Base-by-base conservation (phyloP, 2,888 invertebrate species). In the Ectemnius cavifrons region DNA sequence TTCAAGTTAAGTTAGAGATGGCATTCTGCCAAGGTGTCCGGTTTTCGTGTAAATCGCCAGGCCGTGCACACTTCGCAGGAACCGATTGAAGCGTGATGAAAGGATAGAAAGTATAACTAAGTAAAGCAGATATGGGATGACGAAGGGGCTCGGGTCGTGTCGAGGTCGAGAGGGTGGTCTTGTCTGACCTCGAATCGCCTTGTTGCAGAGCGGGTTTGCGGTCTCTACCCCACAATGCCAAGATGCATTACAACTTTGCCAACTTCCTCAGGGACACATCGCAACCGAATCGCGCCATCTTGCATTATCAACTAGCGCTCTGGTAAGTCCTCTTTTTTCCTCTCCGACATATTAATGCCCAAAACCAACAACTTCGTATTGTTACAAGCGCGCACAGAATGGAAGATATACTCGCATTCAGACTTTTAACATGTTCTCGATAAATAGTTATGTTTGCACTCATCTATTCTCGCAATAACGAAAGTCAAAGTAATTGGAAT, bases 241-340 rank as follows among this genome's bases (percentile, higher is more conserved):
- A 97, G 92, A 94, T 96, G 92, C 97, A 97, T 92, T 97, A 97
- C 92, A 97, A 97, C 92, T 96, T 95, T 88, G 97, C 95, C 60
- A 97, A 97, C 92, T 95, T 95, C 90, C 93, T 96, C 82, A 94
- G 96, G 89, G 97, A 97, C 90, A 93, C 94, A 59, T 95, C 95
- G 56, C 93, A 95, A 85, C 93, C 94, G 72, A 94, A 95, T 82
- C 92, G 93, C 77, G 97, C 97, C 23, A 94, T 95, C 81, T 92
- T 93, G 82, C 96, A 97, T 91, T 97, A 97, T 91, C 94, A 94
- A 85, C 94, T 94, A 89, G 96, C 97, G 28, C 91, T 97, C 63
- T 94, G 94, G 97, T 97, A 91, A 93, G 93, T 37, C 92, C 62
- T 16, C 6, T 58, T 14, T 18, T n/a, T 20, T n/a, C 46, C 16